phyloP scores from a whole-genome alignment of 2,888 invertebrate species.

The Muschampia plurimacula region DNA sequence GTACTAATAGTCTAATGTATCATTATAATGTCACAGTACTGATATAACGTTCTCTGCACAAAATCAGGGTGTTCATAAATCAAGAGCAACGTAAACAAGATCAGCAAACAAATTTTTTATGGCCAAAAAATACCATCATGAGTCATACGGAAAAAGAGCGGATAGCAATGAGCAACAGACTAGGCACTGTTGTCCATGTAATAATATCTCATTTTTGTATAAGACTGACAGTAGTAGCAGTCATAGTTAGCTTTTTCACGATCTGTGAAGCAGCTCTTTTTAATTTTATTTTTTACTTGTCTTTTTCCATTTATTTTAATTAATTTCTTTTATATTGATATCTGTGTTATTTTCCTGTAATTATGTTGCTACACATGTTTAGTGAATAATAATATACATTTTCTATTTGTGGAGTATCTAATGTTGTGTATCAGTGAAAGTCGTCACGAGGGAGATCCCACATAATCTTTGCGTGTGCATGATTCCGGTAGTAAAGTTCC shows the following conservation, averaged over 20 bases:
- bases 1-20: neutral
- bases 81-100: conserved; percentile 50
- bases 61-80: conserved; percentile 53
- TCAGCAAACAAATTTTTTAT: conserved; percentile 46
- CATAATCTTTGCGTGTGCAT: conserved; percentile 21
- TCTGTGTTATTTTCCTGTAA: too few relatives aligned
- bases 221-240: neutral
- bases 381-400: too few relatives aligned
- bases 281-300: too few relatives aligned
- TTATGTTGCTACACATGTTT: too few relatives aligned
- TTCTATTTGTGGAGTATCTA: conserved; percentile 15
- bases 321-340: too few relatives aligned
- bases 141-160: conserved; percentile 35
- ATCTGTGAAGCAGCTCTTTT: too few relatives aligned
- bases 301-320: too few relatives aligned
- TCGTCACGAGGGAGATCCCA: conserved; percentile 20
- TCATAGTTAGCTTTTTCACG: too few relatives aligned
- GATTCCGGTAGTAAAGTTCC: neutral
- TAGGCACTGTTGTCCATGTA: conserved; percentile 1
- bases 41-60: neutral
- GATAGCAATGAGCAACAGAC: neutral
- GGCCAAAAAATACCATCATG: conserved; percentile 50
- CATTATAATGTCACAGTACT: neutral
- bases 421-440: neutral
- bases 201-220: conserved; percentile 6